Evolutionary conservation across 2,888 invertebrate genomes (phyloP), one percentile per base, ranked within the genome.

Genomic region (Drosophila picticornis): DNA sequence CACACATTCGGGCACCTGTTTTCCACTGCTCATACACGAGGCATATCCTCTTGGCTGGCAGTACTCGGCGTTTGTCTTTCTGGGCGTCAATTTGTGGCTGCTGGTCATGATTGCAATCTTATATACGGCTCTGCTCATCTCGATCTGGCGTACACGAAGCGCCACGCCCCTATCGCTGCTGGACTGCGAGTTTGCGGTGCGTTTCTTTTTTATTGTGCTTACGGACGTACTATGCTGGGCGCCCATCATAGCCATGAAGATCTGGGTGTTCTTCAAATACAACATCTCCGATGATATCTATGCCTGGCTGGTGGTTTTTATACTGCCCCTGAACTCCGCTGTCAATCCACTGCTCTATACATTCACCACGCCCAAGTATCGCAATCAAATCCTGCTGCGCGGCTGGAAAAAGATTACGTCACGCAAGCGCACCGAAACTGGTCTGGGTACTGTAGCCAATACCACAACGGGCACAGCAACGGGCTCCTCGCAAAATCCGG

Each of bases 151-250:
- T 77, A 96, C 96, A 0, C 94, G 96, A 40, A 93, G 94, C 67
- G 95, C 95, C 10, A 95, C 95, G 13, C 94, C 95, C 2, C 88
- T 95, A 36, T 94, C 94, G 22, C 92, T 94, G 40, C 94, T 94
- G 32, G 96, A 96, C 81, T 95, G 94, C 72, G 95, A 95, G 80
- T 95, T 96, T 87, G 95, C 95, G 1, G 92, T 95, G 29, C 83
- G 93, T 74, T 96, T 96, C 91, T 96, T 96, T 88, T 94, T 96
- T 84, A 96, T 96, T 77, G 96, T 96, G 1, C 88, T 96, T 32
- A 96, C 96, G 1, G 95, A 96, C 88, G 94, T 94, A n/a, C 91
- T 95, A 62, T 96, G 96, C 88, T 96, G 96, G 96, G 94, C 95
- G 19, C 96, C 96, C 10, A 95, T 96, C 59, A 95, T 96, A 43